These are phyloP conservation scores for Bucco capensis DNA, from an alignment of 2,113 vertebrate genomes.

Conservation along the genomic window DNA sequence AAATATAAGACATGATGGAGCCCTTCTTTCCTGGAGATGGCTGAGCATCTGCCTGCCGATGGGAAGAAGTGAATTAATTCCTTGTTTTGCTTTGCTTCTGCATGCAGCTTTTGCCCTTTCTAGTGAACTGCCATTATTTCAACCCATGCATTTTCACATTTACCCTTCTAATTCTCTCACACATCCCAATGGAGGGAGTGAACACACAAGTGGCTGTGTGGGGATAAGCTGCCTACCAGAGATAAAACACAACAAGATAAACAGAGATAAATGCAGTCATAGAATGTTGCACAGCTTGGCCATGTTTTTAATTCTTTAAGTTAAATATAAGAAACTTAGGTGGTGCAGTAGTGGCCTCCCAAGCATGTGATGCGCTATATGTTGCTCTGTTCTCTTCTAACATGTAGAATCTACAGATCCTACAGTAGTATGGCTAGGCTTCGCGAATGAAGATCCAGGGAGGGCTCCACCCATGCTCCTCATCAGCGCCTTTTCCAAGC, in stretches of 20 bases:
- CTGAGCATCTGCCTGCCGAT: not conserved
- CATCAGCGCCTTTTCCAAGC: no score
- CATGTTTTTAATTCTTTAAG: not conserved
- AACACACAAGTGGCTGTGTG: not conserved
- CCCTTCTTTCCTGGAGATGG: not conserved
- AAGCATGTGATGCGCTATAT: not conserved
- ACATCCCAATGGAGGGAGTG: not conserved
- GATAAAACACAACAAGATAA: not conserved
- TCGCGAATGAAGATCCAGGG: no score
- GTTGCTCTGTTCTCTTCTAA: not conserved
- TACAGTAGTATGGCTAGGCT: no score
- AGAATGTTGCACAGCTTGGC: not conserved
- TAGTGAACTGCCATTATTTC: not conserved
- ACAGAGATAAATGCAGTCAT: not conserved
- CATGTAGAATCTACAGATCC: not conserved
- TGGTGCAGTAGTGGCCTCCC: not conserved
- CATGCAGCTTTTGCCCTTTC: not conserved
- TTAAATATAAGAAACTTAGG: not conserved
- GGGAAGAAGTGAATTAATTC: not conserved
- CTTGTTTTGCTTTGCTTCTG: not conserved
- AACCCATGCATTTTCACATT: not conserved
- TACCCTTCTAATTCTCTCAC: not conserved
- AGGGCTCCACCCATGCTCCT: no score
- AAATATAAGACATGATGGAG: fast-evolving
- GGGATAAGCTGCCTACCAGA: not conserved